phyloP scores from a whole-genome alignment of 2,113 vertebrate species.

The Carassius auratus region DNA sequence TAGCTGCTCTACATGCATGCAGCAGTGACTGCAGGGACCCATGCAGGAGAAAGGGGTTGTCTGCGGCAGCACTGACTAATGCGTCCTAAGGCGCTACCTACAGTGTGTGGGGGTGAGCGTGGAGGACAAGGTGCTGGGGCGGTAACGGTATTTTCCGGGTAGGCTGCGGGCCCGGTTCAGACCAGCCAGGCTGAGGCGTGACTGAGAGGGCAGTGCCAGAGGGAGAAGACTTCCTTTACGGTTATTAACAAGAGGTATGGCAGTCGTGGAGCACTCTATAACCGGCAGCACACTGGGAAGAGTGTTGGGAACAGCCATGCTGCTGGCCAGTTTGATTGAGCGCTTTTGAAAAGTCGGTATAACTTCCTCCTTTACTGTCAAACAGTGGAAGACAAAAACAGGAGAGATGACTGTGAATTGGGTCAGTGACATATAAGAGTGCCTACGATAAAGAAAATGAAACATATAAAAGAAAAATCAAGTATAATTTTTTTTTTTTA shows the following conservation, averaged over 20 bases:
- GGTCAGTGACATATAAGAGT: conserved; percentile 6
- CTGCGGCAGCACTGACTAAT: conserved; percentile 70
- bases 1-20: conserved; percentile 42
- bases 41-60: conserved; percentile 16
- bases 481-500: no score
- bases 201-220: conserved; percentile 68
- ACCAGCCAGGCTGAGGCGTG: conserved; percentile 75
- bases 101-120: conserved; percentile 40
- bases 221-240: conserved; percentile 86
- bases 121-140: conserved; percentile 71
- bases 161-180: conserved; percentile 85
- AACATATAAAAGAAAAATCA: neutral
- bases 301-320: conserved; percentile 72
- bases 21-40: conserved; percentile 27
- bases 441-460: neutral
- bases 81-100: conserved; percentile 68
- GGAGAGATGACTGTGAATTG: conserved; percentile 47
- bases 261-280: conserved; percentile 60
- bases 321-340: conserved; percentile 81
- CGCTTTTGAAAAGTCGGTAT: conserved; percentile 83
- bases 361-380: conserved; percentile 91
- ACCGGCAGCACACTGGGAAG: conserved; percentile 63
- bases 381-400: conserved; percentile 82
- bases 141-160: conserved; percentile 83
- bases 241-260: conserved; percentile 84